Percentiles rank a stretch among this genome's conserved stretches.
These are phyloP conservation scores for Melanostoma mellinum DNA, from an alignment of 2,888 invertebrate species.

Conservation along the genomic window DNA sequence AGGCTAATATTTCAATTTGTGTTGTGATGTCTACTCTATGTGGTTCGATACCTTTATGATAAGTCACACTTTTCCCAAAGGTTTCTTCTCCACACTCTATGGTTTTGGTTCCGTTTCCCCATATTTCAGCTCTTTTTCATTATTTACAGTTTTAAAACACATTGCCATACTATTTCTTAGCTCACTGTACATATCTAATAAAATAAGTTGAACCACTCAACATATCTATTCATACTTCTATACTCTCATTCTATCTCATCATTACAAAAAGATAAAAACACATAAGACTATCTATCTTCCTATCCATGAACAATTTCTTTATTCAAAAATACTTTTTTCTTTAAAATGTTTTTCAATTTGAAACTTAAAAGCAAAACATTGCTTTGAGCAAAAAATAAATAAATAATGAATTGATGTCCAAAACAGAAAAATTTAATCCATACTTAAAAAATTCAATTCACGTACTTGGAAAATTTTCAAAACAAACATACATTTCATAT, in stretches of 20 bases:
- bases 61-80: too few species aligned
- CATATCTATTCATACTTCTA: slow-evolving; percentile 8
- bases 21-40: too few species aligned
- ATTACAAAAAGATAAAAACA: slow-evolving; percentile 4
- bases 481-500: slow-evolving; percentile 54
- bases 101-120: too few species aligned
- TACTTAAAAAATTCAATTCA: slow-evolving; percentile 39
- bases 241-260: slow-evolving; percentile 22
- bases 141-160: too few species aligned
- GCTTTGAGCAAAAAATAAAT: neutral
- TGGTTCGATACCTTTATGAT: too few species aligned
- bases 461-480: slow-evolving; percentile 55
- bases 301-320: slow-evolving; percentile 2
- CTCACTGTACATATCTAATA: too few species aligned
- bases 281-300: slow-evolving; percentile 7
- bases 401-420: slow-evolving; percentile 55
- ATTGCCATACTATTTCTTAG: too few species aligned
- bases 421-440: slow-evolving; percentile 32
- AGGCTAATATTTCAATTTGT: too few species aligned
- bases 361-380: neutral
- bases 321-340: neutral
- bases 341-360: neutral
- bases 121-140: too few species aligned
- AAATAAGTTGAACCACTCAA: neutral
- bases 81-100: too few species aligned